A percentile compares a stretch with the other conserved stretches of the same genome.
Evolutionary conservation across 1,140 invertebrate genomes (phyloP).

Genomic region (silkworm (Bombyx mori)): ASM3026992v2 NC_085122.1:9106001-9106500

Average conservation of each 20-base stretch:
- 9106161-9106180: not conserved
- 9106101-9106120: constrained; percentile 28
- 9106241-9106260: not conserved
- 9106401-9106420: too few species aligned
- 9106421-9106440: too few species aligned
- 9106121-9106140: constrained; percentile 54
- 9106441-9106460: too few species aligned
- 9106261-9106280: not conserved
- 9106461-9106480: too few species aligned
- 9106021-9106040: constrained; percentile 99
- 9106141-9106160: not conserved
- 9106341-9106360: too few species aligned
- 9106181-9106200: not conserved
- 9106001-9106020: constrained; percentile 99
- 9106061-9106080: constrained; percentile 99
- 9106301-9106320: too few species aligned
- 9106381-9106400: too few species aligned
- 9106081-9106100: constrained; percentile 23
- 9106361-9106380: too few species aligned
- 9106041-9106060: constrained; percentile 97
- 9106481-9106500: not conserved
- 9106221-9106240: not conserved
- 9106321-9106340: too few species aligned
- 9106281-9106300: too few species aligned
- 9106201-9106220: not conserved